Percentiles rank a stretch among this genome's conserved stretches.
Evolutionary conservation across 2,888 invertebrate genomes (phyloP).

Genomic region (Sesamia inferens): DNA sequence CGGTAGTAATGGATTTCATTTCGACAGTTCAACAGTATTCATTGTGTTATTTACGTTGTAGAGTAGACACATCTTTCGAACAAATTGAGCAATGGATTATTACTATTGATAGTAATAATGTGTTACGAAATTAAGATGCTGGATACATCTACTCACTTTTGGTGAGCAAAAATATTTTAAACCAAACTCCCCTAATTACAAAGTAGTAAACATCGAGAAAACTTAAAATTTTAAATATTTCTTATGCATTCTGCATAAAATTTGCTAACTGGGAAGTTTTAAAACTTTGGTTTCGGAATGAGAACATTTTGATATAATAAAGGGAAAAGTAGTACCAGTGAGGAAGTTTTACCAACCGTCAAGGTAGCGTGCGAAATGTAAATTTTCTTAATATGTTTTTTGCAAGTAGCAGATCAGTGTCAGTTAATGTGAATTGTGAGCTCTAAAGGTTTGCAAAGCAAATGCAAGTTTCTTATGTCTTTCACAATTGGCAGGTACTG

Average conservation of each 20-base stretch:
- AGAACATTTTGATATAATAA: constrained; percentile 10
- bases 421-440: not conserved
- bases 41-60: no score
- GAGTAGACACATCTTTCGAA: no score
- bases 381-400: not conserved
- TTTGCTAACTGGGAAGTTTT: constrained; percentile 31
- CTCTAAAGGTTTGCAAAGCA: no score
- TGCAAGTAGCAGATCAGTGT: not conserved
- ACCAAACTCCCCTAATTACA: not conserved
- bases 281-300: constrained; percentile 4
- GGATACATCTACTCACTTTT: not conserved
- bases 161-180: not conserved
- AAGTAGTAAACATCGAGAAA: constrained; percentile 18
- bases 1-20: no score
- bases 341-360: constrained; percentile 4
- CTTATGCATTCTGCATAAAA: constrained; percentile 29
- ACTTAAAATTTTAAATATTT: constrained; percentile 20
- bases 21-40: no score
- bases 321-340: not conserved
- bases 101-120: no score
- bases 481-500: not conserved
- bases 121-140: no score
- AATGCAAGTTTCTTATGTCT: not conserved
- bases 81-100: no score
- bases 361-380: not conserved